These are phyloP conservation scores for Agriotes lineatus DNA, from an alignment of 2,888 invertebrate species.

Conservation along the genomic window DNA sequence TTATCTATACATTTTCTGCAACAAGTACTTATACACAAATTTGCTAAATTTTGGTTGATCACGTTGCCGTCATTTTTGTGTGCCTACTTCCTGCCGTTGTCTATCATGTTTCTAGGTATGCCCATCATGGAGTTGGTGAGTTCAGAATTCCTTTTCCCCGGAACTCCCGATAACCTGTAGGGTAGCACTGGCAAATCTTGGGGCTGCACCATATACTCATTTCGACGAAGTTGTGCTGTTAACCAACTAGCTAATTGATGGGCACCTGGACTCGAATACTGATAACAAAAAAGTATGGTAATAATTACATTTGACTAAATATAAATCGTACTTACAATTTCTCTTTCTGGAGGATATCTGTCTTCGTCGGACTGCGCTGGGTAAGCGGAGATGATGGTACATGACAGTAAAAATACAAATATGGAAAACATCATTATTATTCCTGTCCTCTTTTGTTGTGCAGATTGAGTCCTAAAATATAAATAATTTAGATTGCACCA, in stretches of 20 bases:
- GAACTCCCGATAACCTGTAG: conserved; percentile 69
- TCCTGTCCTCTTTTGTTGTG: not conserved
- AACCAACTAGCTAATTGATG: conserved; percentile 62
- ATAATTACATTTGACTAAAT: not conserved
- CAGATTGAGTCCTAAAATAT: not conserved
- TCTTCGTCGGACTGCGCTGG: conserved; percentile 37
- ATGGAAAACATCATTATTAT: not conserved
- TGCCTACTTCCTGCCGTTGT: conserved; percentile 77
- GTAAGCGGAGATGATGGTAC: conserved; percentile 13
- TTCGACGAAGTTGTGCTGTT: conserved; percentile 57
- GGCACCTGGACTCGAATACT: conserved; percentile 53
- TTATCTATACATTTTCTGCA: no score
- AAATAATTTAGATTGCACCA: no score
- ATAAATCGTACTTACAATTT: conserved; percentile 30
- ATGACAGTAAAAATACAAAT: conserved; percentile 4
- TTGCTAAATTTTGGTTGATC: no score
- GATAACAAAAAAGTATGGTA: not conserved
- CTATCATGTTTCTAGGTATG: conserved; percentile 81
- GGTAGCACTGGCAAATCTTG: conserved; percentile 46
- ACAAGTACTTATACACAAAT: no score
- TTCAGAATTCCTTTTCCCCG: conserved; percentile 54
- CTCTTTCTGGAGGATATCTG: conserved; percentile 38
- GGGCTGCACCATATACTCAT: conserved; percentile 47
- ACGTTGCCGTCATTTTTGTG: no score
- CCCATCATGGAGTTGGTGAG: conserved; percentile 72